These are phyloP conservation scores for Pipistrellus pygmaeus DNA, from an alignment of 2,797 vertebrate species.

Conservation along the genomic window DNA sequence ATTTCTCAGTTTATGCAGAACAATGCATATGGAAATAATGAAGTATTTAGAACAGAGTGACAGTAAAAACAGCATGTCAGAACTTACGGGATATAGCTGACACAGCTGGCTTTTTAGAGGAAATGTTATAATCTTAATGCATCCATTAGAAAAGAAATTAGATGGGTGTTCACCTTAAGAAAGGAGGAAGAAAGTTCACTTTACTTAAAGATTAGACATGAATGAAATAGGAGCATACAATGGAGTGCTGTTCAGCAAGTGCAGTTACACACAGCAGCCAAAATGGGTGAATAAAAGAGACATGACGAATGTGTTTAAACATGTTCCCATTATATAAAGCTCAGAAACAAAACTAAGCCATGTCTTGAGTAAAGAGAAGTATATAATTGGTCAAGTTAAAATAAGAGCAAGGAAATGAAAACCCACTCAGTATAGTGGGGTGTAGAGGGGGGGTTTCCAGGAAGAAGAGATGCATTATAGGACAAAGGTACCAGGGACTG, in stretches of 20 bases:
- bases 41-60: conserved; percentile 13
- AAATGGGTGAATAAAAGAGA: background rate
- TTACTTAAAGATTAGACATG: background rate
- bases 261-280: background rate
- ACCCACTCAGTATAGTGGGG: background rate
- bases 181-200: background rate
- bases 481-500: background rate
- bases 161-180: background rate
- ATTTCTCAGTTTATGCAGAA: background rate
- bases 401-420: background rate
- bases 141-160: background rate
- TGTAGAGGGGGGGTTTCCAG: background rate
- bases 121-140: background rate
- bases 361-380: background rate
- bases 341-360: background rate
- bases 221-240: background rate
- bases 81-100: background rate
- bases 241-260: background rate
- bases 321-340: background rate
- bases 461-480: background rate
- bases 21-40: background rate
- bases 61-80: background rate
- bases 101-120: background rate
- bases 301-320: too few species aligned
- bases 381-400: background rate